Evolutionary conservation across 2,888 invertebrate genomes (phyloP), one percentile per base, ranked within the genome.

Genomic region (Conops quadrifasciatus): DNA sequence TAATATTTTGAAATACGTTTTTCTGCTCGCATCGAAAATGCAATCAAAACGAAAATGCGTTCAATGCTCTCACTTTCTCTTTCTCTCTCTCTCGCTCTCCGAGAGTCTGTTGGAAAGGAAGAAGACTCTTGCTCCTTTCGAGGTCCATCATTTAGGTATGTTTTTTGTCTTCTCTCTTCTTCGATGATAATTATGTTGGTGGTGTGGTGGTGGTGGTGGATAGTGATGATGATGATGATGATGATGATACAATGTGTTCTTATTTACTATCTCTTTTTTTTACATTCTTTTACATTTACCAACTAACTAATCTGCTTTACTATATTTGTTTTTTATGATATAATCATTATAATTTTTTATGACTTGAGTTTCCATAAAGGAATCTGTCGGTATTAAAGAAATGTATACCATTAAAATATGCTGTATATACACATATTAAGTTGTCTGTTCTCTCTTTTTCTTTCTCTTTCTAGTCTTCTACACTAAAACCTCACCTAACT

Each of bases 31-130:
- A 24, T 30, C 19, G 53, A 21, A 21, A 66, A n/a, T 56, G 66
- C 62, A 19, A 56, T 75, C 43, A 21, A 75, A 77, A 77, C 78
- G 78, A 79, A 79, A 79, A 79, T 70, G 72, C 47, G 64, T 73
- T 72, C 72, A 66, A 28, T 26, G 19, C 65, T 58, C 59, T 43
- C n/a, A 7, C 47, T 56, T 62, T 53, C 71, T 63, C 43, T 58
- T 67, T 53, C 56, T 49, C 62, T 19, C 43, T 36, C 56, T 45
- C 11, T 16, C 11, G 3, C 45, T 11, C 21, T 45, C 13, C 21
- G 24, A 21, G 11, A 11, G 15, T 51, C 19, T 28, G 24, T 26
- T 7, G 58, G 36, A 7, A 36, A 7, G n/a, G n/a, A n/a, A 36
- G 36, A 36, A 36, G 36, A 36, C 36, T 36, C 9, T 9, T 36